Evolutionary conservation across 1,140 invertebrate species (phyloP).

Genomic region (Heliconius melpomene): DNA sequence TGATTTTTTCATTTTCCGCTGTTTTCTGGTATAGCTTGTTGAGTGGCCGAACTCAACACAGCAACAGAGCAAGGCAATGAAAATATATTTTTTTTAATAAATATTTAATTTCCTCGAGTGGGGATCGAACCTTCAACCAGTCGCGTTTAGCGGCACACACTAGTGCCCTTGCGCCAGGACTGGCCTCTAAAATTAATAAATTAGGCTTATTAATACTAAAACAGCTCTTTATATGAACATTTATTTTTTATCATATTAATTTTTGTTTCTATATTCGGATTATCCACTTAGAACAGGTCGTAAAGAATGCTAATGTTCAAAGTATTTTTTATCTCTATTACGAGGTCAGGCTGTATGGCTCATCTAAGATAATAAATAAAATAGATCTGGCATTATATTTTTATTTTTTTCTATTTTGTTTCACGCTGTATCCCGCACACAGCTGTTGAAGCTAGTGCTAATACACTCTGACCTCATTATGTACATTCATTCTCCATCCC

Average conservation of each 20-base stretch:
- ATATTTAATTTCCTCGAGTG: background rate
- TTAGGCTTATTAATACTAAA: background rate
- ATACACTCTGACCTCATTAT: too few relatives aligned
- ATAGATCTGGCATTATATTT: background rate
- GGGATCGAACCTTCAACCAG: too few relatives aligned
- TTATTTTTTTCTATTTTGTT: background rate
- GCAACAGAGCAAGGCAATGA: too few relatives aligned
- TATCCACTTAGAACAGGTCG: constrained; percentile 19
- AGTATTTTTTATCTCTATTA: constrained; percentile 59
- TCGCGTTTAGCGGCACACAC: too few relatives aligned
- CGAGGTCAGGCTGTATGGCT: constrained; percentile 49
- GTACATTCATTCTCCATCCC: too few relatives aligned
- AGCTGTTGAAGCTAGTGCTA: background rate
- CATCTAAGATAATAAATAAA: background rate
- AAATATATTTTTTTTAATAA: too few relatives aligned
- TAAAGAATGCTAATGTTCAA: constrained; percentile 67
- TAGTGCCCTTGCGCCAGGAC: too few relatives aligned
- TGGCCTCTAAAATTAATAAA: background rate
- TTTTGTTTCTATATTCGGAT: background rate
- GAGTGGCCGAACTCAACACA: too few relatives aligned
- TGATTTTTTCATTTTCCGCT: too few relatives aligned
- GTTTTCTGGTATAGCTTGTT: too few relatives aligned
- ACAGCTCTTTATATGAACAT: background rate
- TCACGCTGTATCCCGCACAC: background rate
- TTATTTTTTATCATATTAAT: background rate